These are phyloP conservation scores for Anoplopoma fimbria DNA, from an alignment of 2,113 vertebrate genomes.

Conservation along the genomic window DNA sequence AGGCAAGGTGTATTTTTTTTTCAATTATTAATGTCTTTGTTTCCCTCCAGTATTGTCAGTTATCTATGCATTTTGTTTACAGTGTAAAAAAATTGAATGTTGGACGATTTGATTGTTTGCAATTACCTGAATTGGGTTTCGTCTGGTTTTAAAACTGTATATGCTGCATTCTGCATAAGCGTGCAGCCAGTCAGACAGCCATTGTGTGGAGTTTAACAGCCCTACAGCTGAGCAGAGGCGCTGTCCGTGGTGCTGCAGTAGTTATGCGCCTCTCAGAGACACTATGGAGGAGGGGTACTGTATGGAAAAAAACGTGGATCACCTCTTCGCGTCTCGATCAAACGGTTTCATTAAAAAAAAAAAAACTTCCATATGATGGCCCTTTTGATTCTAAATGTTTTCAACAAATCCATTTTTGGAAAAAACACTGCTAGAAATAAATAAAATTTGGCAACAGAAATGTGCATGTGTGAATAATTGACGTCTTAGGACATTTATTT, in stretches of 20 bases:
- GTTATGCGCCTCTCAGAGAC: constrained; percentile 37
- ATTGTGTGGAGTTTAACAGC: not conserved
- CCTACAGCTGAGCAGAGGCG: not conserved
- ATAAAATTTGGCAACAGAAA: not conserved
- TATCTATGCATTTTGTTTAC: not conserved
- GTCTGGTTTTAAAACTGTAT: not conserved
- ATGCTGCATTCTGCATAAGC: not conserved
- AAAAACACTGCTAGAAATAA: not conserved
- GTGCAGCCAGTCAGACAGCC: not conserved
- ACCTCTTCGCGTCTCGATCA: not conserved
- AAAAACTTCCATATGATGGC: not conserved
- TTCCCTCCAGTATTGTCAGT: not conserved
- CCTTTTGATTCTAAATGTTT: not conserved
- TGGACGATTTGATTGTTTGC: not conserved
- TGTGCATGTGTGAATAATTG: not conserved
- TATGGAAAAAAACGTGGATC: not conserved
- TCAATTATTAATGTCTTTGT: not conserved
- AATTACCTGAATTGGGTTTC: not conserved
- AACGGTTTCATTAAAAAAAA: not conserved
- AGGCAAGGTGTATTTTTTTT: too few species aligned
- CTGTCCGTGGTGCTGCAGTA: constrained; percentile 75
- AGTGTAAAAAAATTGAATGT: not conserved
- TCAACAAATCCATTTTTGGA: not conserved
- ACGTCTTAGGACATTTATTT: not conserved
- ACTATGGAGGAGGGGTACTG: constrained; percentile 19